Conservation (phyloP, 2,113 vertebrate genomes). For the Clarias magur region DNA sequence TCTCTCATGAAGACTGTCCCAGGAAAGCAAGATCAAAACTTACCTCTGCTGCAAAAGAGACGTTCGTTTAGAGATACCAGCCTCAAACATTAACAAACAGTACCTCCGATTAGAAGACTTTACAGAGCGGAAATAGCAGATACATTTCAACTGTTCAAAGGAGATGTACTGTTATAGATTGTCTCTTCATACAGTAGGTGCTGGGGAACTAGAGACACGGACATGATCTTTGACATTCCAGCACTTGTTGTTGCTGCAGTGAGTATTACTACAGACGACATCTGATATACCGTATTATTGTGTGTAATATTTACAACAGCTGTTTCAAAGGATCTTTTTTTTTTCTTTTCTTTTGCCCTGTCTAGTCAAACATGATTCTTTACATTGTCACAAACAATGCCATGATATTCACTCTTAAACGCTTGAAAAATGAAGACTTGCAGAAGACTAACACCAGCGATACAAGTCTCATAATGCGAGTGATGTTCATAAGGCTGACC, state of each 20-base stretch:
- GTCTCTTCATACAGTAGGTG: conserved; percentile 71
- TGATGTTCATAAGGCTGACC: conserved; percentile 69
- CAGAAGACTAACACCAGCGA: conserved; percentile 42
- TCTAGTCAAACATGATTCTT: conserved; percentile 60
- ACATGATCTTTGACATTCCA: conserved; percentile 49
- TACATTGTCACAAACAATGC: conserved; percentile 66
- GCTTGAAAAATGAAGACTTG: conserved; percentile 63
- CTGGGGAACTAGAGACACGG: conserved; percentile 58
- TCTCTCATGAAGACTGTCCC: too few relatives aligned
- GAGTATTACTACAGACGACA: conserved; percentile 48
- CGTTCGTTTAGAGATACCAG: too few relatives aligned
- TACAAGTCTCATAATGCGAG: conserved; percentile 49
- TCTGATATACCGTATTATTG: too few relatives aligned
- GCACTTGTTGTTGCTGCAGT: conserved; percentile 67
- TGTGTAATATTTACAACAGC: neutral
- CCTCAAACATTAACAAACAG: too few relatives aligned
- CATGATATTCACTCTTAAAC: conserved; percentile 61
- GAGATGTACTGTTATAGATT: neutral
- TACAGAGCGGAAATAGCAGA: too few relatives aligned
- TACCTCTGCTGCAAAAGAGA: too few relatives aligned
- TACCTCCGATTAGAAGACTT: too few relatives aligned
- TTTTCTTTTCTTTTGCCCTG: neutral
- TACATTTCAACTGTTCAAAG: too few relatives aligned
- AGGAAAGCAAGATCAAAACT: too few relatives aligned
- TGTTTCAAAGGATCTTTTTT: neutral